phyloP scores from a whole-genome alignment of 2,113 vertebrate species.

The Oncorhynchus clarkii region DNA sequence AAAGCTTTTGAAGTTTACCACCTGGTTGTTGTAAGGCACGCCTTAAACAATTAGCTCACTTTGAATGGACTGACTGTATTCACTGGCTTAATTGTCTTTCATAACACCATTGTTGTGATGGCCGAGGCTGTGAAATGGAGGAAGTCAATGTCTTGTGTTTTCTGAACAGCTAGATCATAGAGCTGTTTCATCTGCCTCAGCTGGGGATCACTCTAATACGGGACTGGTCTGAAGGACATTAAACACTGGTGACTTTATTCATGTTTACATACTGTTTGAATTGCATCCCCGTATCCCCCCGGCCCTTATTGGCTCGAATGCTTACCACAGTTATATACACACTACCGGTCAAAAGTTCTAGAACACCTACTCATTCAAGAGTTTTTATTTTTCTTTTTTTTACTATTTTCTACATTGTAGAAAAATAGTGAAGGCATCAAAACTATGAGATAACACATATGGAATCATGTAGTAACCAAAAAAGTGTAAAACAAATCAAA shows the following conservation, averaged over 20 bases:
- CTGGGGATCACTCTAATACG: background rate
- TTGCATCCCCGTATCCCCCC: no score
- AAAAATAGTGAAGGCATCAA: no score
- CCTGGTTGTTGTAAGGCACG: slow-evolving; percentile 51
- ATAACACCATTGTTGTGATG: background rate
- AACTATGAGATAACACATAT: no score
- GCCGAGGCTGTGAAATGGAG: background rate
- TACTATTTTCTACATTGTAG: no score
- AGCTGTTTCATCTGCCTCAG: background rate
- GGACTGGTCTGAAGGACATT: background rate
- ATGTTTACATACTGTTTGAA: no score
- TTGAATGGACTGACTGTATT: background rate
- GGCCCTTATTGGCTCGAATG: no score
- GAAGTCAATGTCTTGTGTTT: background rate
- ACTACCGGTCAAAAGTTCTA: no score
- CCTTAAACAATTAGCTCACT: background rate
- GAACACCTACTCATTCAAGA: no score
- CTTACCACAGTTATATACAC: no score
- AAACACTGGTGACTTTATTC: no score
- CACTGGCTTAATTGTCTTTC: background rate
- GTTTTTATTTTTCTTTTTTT: no score
- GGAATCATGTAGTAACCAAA: no score
- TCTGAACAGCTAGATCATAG: background rate
- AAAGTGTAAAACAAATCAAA: background rate
- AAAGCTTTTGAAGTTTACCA: slow-evolving; percentile 60